Percentiles rank a stretch among this genome's conserved stretches.
Conservation (phyloP, 2,113 vertebrate genomes). For the Lophura nycthemera region DNA sequence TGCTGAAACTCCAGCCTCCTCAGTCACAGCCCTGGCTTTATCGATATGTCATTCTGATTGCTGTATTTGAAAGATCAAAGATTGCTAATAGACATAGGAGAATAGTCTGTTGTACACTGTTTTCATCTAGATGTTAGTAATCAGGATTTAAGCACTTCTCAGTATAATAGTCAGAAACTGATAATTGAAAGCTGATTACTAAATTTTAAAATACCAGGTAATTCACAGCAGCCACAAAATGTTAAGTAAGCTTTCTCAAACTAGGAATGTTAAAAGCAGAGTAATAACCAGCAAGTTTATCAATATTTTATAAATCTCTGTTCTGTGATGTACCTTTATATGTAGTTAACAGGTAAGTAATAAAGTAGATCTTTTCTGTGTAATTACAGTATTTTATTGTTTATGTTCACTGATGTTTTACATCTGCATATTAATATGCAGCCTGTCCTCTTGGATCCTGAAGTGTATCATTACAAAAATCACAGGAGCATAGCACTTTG, state of each 20-base stretch:
- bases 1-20: not conserved
- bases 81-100: not conserved
- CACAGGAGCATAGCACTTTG: constrained; percentile 9
- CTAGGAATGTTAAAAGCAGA: not conserved
- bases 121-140: not conserved
- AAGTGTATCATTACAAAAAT: constrained; percentile 41
- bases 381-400: not conserved
- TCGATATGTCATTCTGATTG: not conserved
- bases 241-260: not conserved
- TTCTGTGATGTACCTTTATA: not conserved
- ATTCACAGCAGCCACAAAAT: not conserved
- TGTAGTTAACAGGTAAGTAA: constrained; percentile 1
- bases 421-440: not conserved
- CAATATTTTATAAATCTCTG: not conserved
- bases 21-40: not conserved
- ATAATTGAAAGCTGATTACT: not conserved
- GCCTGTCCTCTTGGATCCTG: constrained; percentile 13
- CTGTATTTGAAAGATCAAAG: not conserved
- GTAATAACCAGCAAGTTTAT: not conserved
- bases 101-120: not conserved
- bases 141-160: not conserved
- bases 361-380: not conserved
- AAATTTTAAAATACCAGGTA: not conserved
- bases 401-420: not conserved
- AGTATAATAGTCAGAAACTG: not conserved